Percentiles rank a stretch among this genome's conserved stretches.
These are phyloP conservation scores for Xanthorhoe designata DNA, from an alignment of 2,888 invertebrate species.

Conservation along the genomic window DNA sequence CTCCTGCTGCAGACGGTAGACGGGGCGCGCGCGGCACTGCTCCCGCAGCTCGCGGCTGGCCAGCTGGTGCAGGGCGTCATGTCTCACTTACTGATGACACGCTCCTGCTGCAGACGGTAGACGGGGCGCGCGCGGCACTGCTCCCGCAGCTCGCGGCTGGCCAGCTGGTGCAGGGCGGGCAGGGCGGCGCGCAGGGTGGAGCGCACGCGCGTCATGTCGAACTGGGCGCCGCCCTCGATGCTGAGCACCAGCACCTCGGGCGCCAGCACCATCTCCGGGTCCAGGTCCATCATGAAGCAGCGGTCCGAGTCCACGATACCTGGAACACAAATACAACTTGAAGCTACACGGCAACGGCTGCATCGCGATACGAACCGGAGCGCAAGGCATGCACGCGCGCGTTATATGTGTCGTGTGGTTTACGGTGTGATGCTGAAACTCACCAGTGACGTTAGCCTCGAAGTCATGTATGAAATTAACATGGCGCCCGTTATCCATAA, in stretches of 20 bases:
- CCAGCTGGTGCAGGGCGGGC: slow-evolving; percentile 58
- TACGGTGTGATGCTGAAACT: slow-evolving; percentile 40
- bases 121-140: slow-evolving; percentile 86
- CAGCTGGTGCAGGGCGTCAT: slow-evolving; percentile 21
- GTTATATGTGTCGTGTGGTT: too few species aligned
- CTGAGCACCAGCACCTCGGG: slow-evolving; percentile 84
- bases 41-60: slow-evolving; percentile 24
- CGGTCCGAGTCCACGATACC: slow-evolving; percentile 93
- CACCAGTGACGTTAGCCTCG: slow-evolving; percentile 88
- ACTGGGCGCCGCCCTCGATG: slow-evolving; percentile 91
- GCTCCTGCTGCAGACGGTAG: slow-evolving; percentile 89
- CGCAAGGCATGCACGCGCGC: too few species aligned
- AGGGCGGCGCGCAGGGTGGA: slow-evolving; percentile 91
- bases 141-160: slow-evolving; percentile 25
- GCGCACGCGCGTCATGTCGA: slow-evolving; percentile 90
- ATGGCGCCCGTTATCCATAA: slow-evolving; percentile 92
- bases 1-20: slow-evolving; percentile 90
- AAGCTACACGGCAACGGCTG: too few species aligned
- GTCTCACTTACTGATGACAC: slow-evolving; percentile 85
- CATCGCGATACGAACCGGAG: too few species aligned
- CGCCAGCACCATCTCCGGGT: slow-evolving; percentile 90
- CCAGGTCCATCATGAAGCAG: slow-evolving; percentile 96
- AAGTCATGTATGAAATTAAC: slow-evolving; percentile 98
- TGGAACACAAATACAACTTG: slow-evolving; percentile 49
- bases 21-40: slow-evolving; percentile 85